A percentile compares a stretch with the other conserved stretches of the same genome.
These are phyloP conservation scores for Paedocypris sp. DNA, from an alignment of 2,113 vertebrate genomes.

Conservation along the genomic window DNA sequence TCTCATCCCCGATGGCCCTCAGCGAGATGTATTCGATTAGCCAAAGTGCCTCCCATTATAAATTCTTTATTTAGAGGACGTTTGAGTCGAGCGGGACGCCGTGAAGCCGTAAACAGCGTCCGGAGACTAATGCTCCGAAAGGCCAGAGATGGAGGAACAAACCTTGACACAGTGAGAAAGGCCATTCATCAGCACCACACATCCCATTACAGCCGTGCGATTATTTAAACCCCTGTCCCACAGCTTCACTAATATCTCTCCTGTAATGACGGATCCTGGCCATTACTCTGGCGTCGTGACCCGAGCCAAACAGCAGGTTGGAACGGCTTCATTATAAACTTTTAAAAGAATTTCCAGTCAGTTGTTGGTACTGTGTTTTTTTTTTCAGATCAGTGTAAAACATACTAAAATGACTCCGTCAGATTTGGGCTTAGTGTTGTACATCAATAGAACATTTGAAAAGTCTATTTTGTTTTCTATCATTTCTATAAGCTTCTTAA, in stretches of 20 bases:
- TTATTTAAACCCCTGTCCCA: slow-evolving; percentile 44
- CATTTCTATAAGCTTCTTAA: no score
- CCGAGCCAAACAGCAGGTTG: no score
- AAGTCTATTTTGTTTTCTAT: no score
- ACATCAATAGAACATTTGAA: no score
- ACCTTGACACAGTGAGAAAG: slow-evolving; percentile 46
- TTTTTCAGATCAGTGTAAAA: no score
- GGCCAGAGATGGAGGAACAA: slow-evolving; percentile 49
- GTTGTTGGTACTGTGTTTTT: no score
- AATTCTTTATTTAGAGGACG: neutral
- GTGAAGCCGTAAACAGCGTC: slow-evolving; percentile 28
- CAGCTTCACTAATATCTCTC: slow-evolving; percentile 41
- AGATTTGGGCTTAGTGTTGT: no score
- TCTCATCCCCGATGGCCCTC: neutral
- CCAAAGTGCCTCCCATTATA: neutral
- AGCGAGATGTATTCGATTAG: neutral
- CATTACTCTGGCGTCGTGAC: no score
- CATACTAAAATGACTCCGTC: no score
- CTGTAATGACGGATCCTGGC: slow-evolving; percentile 5
- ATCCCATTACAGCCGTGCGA: slow-evolving; percentile 46
- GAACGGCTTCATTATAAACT: no score
- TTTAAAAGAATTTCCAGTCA: no score
- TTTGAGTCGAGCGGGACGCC: slow-evolving; percentile 1
- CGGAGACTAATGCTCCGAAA: slow-evolving; percentile 49
- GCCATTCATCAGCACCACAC: slow-evolving; percentile 57